phyloP scores from a whole-genome alignment of 2,113 vertebrate genomes.

The Varanus komodoensis region DNA sequence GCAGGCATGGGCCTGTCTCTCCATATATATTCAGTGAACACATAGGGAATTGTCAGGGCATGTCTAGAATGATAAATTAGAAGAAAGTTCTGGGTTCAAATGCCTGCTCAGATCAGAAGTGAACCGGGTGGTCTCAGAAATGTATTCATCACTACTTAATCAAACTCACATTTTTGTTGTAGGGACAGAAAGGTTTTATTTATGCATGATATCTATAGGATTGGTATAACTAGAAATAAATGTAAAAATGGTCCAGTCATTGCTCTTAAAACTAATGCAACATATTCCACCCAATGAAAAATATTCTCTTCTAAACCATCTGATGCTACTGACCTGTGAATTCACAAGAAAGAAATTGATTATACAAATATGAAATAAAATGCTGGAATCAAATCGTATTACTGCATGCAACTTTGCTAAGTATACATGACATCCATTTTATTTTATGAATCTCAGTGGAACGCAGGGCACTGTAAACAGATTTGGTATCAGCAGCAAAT shows the following conservation, averaged over 20 bases:
- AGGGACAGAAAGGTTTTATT: background rate
- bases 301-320: background rate
- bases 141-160: background rate
- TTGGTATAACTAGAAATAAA: background rate
- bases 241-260: background rate
- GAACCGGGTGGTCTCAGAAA: background rate
- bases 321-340: background rate
- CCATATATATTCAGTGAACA: background rate
- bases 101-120: background rate
- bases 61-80: background rate
- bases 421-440: background rate
- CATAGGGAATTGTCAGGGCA: background rate
- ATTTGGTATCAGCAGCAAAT: slow-evolving; percentile 2
- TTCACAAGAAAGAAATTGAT: background rate
- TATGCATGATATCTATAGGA: background rate
- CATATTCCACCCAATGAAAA: too few species aligned
- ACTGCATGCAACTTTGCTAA: background rate
- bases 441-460: background rate
- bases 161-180: background rate
- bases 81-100: background rate
- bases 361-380: background rate
- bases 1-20: background rate
- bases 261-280: background rate
- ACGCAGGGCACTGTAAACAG: background rate
- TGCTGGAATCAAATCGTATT: background rate